Evolutionary conservation across 2,113 vertebrate species (phyloP).

Genomic region (Shinisaurus crocodilurus): DNA sequence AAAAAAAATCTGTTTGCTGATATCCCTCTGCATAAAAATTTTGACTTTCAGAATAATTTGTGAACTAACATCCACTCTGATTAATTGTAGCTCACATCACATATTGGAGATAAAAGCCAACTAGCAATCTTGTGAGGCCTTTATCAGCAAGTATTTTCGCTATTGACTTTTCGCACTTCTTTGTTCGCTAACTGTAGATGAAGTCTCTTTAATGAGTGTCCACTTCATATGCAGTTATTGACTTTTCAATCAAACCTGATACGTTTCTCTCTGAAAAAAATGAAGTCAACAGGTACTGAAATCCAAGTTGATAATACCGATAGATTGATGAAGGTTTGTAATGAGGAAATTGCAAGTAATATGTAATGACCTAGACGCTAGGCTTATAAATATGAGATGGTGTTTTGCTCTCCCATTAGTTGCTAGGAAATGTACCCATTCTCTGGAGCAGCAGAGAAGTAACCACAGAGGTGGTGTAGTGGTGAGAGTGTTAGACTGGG

Average conservation of each 20-base stretch:
- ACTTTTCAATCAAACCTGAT: constrained; percentile 11
- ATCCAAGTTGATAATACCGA: not conserved
- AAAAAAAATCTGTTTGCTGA: too few species aligned
- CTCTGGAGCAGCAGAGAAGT: not conserved
- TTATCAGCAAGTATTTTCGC: constrained; percentile 6
- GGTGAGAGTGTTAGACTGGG: too few species aligned
- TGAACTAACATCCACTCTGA: not conserved
- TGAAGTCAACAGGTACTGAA: not conserved
- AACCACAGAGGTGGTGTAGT: too few species aligned
- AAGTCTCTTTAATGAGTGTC: constrained; percentile 11
- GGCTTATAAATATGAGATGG: not conserved
- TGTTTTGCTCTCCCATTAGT: not conserved
- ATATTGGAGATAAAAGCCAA: not conserved
- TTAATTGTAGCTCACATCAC: not conserved
- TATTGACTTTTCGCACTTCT: constrained; percentile 9
- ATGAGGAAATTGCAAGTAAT: not conserved
- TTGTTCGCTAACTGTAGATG: constrained; percentile 14
- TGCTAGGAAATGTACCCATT: not conserved
- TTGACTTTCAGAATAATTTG: not conserved
- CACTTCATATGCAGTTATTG: constrained; percentile 22
- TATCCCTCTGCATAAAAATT: not conserved
- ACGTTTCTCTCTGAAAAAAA: not conserved
- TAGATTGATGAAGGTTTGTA: not conserved
- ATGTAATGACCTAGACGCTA: not conserved
- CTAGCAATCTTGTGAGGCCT: constrained; percentile 1